Evolutionary conservation across 2,113 vertebrate genomes (phyloP).

Genomic region (Potamarius usumacintae): DNA sequence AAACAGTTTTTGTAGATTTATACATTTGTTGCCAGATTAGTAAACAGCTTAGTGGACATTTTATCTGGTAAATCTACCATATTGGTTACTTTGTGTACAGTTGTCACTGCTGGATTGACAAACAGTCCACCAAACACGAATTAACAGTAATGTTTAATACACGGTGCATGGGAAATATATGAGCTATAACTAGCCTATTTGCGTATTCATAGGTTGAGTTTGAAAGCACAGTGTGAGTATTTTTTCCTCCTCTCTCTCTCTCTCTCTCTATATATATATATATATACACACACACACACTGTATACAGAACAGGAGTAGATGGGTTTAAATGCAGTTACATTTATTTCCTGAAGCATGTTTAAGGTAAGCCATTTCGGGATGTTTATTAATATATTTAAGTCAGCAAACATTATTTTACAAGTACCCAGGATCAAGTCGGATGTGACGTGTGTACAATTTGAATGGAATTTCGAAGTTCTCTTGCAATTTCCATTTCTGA

Average conservation of each 20-base stretch:
- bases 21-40: not conserved
- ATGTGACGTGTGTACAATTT: not conserved
- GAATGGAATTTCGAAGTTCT: not conserved
- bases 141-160: no score
- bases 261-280: no score
- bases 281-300: no score
- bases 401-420: not conserved
- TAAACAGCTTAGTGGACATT: not conserved
- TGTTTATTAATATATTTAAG: not conserved
- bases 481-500: constrained; percentile 12
- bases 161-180: no score
- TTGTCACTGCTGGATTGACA: no score
- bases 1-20: not conserved
- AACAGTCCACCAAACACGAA: not conserved
- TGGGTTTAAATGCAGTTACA: not conserved
- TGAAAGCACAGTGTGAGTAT: no score
- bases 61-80: not conserved
- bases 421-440: not conserved
- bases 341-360: not conserved
- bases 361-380: not conserved
- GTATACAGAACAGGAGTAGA: not conserved
- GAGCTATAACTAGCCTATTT: no score
- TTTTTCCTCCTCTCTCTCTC: no score
- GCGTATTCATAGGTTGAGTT: no score
- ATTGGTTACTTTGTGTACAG: not conserved